Evolutionary conservation across 2,113 vertebrate species (phyloP), one percentile per base, ranked within the genome.

Genomic region (Porphyrio hochstetteri): DNA sequence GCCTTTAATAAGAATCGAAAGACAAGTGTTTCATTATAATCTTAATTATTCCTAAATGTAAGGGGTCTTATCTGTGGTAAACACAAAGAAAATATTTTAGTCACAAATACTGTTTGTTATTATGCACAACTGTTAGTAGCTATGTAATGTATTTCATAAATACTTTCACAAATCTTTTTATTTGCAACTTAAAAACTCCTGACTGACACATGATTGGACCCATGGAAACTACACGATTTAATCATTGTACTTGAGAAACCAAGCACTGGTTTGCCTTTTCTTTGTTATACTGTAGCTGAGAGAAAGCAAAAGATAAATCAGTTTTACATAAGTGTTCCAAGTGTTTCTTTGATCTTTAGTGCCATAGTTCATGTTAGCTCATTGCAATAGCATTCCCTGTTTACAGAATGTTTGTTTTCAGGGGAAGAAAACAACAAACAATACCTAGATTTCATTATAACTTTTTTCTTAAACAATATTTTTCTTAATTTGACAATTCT

Each of bases 1-100:
- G 63, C 46, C 28, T 89, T 74, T 81, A 29, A 76, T 78, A 95
- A 90, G 17, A 46, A 86, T 80, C 71, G 19, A 94, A 95, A 91
- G 28, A 84, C 57, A 70, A 71, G 7, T 35, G 2, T 33, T 88
- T 91, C 71, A 44, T 84, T 80, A n/a, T 40, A 85, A 24, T 77
- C 27, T 29, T 81, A 60, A 33, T 50, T 74, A 18, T 46, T 76
- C 42, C 11, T 33, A 46, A 74, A 38, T 35, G 1, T 72, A 42
- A 91, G 14, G 10, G 9, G 9, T 75, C 6, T 61, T 89, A 5
- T 72, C n/a, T 31, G 10, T 55, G 17, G 13, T 19, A 74, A 88
- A 80, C 5, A 60, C 9, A 68, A 85, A 7, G 17, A 80, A 53
- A 27, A 28, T 44, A 50, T 23, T 92, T 78, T 74, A 55, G 13